Evolutionary conservation across 2,888 invertebrate species (phyloP), one percentile per base, ranked within the genome.

Genomic region (Phymatocera aterrima): DNA sequence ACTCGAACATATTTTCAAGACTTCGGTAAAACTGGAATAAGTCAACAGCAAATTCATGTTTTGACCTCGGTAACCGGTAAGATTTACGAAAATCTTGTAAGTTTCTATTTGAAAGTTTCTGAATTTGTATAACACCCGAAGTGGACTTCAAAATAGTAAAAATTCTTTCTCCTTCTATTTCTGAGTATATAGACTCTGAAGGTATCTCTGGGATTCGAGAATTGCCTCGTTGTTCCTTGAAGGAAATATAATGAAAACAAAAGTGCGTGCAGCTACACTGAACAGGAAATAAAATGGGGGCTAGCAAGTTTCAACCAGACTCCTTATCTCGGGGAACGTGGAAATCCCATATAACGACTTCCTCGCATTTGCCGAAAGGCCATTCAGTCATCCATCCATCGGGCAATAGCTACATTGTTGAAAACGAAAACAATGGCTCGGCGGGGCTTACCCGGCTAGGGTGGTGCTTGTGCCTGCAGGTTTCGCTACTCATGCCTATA

Each of bases 401-500:
- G 6, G 40, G 68, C 24, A 43, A 68, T 57, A 5, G 57, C 12
- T 68, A 46, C n/a, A n/a, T n/a, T n/a, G 12, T 68, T 15, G 46
- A 46, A 46, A 12, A 68, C n/a, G 68, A 68, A 68, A 68, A 68
- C 68, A 68, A 68, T 68, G 68, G 68, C 12, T 43, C 28, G 24
- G 24, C 46, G 43, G 43, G 43, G 28, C 40, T 68, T 68, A 68
- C 43, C 68, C 68, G 46, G 43, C 46, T 24, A 34, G 68, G 68
- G 68, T 60, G 60, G 60, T 68, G 68, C 43, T 24, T 43, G 43
- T 68, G 46, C 46, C 68, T 68, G 15, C 31, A 46, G 46, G 15
- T 28, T 28, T 5, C 8, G 15, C 10, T 10, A 34, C 6, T n/a
- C 18, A 15, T 61, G n/a, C 61, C 61, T 34, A 64, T 37, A 64